These are phyloP conservation scores for Cyclophora punctaria DNA, from an alignment of 2,888 invertebrate genomes.

Conservation along the genomic window DNA sequence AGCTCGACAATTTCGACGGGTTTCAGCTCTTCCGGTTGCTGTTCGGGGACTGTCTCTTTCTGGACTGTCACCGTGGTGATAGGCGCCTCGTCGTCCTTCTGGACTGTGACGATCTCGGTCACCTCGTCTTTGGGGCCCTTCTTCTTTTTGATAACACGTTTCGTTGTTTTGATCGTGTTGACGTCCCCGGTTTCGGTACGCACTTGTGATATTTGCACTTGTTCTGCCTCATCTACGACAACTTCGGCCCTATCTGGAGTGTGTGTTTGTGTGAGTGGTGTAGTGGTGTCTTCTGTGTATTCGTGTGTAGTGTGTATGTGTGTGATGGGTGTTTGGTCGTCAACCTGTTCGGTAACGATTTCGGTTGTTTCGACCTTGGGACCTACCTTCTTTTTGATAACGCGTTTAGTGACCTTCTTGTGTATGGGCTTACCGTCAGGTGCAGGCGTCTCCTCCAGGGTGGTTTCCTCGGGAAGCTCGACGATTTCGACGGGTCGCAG, in stretches of 20 bases:
- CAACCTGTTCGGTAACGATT: slow-evolving; percentile 5
- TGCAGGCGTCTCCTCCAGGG: slow-evolving; percentile 25
- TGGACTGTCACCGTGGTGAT: slow-evolving; percentile 5
- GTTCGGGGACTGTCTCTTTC: not conserved
- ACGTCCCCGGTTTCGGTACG: slow-evolving; percentile 24
- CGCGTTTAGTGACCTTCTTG: slow-evolving; percentile 35
- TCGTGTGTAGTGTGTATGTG: slow-evolving; percentile 37
- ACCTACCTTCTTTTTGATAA: slow-evolving; percentile 47
- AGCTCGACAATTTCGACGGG: not conserved
- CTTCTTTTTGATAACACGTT: slow-evolving; percentile 17
- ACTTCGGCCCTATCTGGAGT: not conserved
- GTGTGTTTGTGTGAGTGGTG: slow-evolving; percentile 8
- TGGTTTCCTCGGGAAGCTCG: slow-evolving; percentile 31
- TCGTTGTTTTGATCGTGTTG: slow-evolving; percentile 17
- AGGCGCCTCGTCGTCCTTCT: slow-evolving; percentile 29
- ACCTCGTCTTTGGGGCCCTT: slow-evolving; percentile 8
- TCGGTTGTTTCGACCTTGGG: slow-evolving; percentile 25
- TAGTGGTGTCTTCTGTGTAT: slow-evolving; percentile 10
- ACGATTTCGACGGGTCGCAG: not conserved
- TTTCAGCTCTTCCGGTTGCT: not conserved
- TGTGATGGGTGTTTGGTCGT: slow-evolving; percentile 33
- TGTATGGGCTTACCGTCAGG: slow-evolving; percentile 29
- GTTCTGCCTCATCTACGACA: slow-evolving; percentile 10
- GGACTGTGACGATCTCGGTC: slow-evolving; percentile 18
- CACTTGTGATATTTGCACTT: slow-evolving; percentile 7